Conservation (phyloP, 2,888 invertebrate species). For the Tenthredo notha region DNA sequence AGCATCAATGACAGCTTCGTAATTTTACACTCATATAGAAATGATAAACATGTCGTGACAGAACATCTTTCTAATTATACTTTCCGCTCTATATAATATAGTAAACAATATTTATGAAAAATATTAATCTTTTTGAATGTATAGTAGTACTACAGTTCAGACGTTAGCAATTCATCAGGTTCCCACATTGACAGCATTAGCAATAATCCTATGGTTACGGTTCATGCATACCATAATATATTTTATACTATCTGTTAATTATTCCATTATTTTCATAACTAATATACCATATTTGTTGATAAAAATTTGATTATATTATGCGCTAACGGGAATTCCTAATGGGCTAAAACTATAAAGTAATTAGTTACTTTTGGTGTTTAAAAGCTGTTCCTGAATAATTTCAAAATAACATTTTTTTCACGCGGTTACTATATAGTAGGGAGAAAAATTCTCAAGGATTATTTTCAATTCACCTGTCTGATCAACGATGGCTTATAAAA, state of each 20-base stretch:
- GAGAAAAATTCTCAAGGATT: neutral
- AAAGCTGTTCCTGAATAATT: neutral
- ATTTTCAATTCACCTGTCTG: constrained; percentile 1
- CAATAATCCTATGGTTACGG: neutral
- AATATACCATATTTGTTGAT: neutral
- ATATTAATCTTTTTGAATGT: neutral
- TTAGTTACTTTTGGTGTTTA: neutral
- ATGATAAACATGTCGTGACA: neutral
- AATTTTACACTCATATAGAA: neutral
- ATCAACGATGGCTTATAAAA: neutral
- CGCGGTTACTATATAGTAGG: neutral
- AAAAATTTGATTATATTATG: neutral
- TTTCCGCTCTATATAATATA: constrained; percentile 23
- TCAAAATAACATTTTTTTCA: neutral
- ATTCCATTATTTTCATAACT: neutral
- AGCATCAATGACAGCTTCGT: neutral
- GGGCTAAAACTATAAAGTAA: neutral
- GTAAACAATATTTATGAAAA: constrained; percentile 1
- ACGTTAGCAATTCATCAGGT: constrained; percentile 5
- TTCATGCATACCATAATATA: neutral
- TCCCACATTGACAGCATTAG: neutral
- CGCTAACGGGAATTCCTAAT: neutral
- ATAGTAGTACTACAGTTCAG: neutral
- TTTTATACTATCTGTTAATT: neutral
- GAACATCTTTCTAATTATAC: neutral